phyloP scores from a whole-genome alignment of 2,113 vertebrate species.

The Larimichthys crocea region DNA sequence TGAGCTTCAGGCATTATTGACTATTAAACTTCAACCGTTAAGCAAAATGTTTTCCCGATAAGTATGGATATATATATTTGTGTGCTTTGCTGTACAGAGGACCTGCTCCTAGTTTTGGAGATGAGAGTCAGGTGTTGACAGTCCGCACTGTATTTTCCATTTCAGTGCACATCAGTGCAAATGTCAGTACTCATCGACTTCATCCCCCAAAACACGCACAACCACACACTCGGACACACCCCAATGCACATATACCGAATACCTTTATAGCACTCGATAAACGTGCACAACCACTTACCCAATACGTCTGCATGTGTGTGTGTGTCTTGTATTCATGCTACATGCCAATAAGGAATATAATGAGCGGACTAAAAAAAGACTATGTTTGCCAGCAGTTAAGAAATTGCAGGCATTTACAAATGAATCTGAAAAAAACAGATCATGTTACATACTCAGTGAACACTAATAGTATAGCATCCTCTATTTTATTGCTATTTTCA shows the following conservation, averaged over 20 bases:
- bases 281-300: background rate
- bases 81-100: background rate
- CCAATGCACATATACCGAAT: background rate
- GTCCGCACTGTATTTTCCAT: constrained; percentile 59
- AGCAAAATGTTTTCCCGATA: background rate
- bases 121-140: constrained; percentile 68
- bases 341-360: background rate
- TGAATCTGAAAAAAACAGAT: constrained; percentile 12
- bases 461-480: background rate
- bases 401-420: constrained; percentile 10
- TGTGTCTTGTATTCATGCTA: background rate
- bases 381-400: background rate
- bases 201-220: constrained; percentile 39
- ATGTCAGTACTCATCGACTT: constrained; percentile 70
- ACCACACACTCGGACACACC: constrained; percentile 18
- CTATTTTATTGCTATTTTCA: background rate
- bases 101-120: constrained; percentile 45
- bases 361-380: background rate
- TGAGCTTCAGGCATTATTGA: background rate
- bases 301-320: background rate
- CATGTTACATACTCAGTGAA: background rate
- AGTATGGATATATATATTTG: background rate
- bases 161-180: constrained; percentile 75
- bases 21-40: background rate
- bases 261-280: background rate